phyloP scores from a whole-genome alignment of 1,140 invertebrate genomes.

The Zaprionus davidi region DNA sequence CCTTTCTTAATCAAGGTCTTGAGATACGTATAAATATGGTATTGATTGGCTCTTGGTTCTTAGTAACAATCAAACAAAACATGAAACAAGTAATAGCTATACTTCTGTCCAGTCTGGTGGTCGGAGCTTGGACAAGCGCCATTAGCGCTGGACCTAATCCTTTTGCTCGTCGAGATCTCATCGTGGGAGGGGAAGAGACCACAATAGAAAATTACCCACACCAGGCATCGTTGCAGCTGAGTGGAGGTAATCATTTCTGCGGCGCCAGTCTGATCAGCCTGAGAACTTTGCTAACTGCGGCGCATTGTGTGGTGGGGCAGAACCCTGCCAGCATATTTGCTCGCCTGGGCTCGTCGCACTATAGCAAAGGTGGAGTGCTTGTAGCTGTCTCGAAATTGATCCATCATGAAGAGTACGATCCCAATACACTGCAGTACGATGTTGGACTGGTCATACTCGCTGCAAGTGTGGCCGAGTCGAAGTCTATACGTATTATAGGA shows the following conservation, averaged over 20 bases:
- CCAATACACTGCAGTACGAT: conserved; percentile 63
- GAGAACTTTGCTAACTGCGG: conserved; percentile 60
- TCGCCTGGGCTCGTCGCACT: conserved; percentile 41
- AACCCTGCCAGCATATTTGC: conserved; percentile 11
- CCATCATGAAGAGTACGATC: conserved; percentile 30
- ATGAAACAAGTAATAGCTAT: conserved; percentile 40
- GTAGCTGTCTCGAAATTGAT: conserved; percentile 12
- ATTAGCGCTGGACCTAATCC: conserved; percentile 23
- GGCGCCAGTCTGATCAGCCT: conserved; percentile 85
- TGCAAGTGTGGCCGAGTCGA: conserved; percentile 25
- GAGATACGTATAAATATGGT: conserved; percentile 18
- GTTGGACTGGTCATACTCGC: conserved; percentile 66
- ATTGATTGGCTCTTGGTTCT: not conserved
- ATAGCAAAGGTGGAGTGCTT: conserved; percentile 30
- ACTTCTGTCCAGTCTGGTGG: conserved; percentile 29
- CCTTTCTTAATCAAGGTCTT: not conserved
- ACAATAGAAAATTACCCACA: conserved; percentile 56
- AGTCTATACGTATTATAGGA: conserved; percentile 36
- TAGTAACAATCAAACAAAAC: not conserved
- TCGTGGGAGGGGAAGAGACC: conserved; percentile 59
- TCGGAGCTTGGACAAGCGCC: conserved; percentile 19
- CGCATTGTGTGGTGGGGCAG: conserved; percentile 54
- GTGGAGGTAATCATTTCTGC: conserved; percentile 76
- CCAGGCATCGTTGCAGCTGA: conserved; percentile 55
- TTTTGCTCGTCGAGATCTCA: conserved; percentile 52